phyloP scores from a whole-genome alignment of 2,113 vertebrate genomes.

The Miniopterus natalensis region DNA sequence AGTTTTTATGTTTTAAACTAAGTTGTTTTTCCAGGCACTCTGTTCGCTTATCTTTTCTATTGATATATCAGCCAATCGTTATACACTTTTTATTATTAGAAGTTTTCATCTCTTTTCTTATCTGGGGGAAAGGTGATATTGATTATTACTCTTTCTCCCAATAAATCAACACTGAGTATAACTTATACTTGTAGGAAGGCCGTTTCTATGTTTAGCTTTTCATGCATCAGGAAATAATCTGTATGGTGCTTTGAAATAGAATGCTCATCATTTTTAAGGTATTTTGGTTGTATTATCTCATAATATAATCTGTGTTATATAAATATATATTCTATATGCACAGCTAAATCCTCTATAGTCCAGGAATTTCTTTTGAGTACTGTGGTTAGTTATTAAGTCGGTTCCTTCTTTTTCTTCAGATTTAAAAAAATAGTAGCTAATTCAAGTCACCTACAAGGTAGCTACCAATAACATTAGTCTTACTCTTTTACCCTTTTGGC shows the following conservation, averaged over 20 bases:
- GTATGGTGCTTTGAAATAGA: constrained; percentile 36
- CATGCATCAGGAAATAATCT: not conserved
- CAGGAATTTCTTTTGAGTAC: not conserved
- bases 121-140: not conserved
- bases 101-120: not conserved
- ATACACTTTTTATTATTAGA: constrained; percentile 6
- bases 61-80: not conserved
- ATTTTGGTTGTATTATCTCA: not conserved
- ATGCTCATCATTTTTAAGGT: constrained; percentile 31
- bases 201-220: constrained; percentile 35
- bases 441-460: constrained; percentile 65
- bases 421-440: constrained; percentile 68
- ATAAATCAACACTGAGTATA: not conserved
- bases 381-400: constrained; percentile 60
- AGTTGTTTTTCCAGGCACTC: constrained; percentile 7
- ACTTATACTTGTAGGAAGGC: not conserved
- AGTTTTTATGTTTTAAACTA: constrained; percentile 27
- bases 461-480: not conserved
- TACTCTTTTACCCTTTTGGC: constrained; percentile 45
- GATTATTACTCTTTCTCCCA: not conserved
- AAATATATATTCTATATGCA: not conserved
- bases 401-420: constrained; percentile 76
- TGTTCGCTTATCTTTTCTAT: constrained; percentile 27
- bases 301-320: not conserved
- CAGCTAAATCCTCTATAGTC: constrained; percentile 27